Percentiles rank a stretch among this genome's conserved stretches.
Conservation (phyloP, 2,113 vertebrate genomes). For the Sapajus apella region DNA sequence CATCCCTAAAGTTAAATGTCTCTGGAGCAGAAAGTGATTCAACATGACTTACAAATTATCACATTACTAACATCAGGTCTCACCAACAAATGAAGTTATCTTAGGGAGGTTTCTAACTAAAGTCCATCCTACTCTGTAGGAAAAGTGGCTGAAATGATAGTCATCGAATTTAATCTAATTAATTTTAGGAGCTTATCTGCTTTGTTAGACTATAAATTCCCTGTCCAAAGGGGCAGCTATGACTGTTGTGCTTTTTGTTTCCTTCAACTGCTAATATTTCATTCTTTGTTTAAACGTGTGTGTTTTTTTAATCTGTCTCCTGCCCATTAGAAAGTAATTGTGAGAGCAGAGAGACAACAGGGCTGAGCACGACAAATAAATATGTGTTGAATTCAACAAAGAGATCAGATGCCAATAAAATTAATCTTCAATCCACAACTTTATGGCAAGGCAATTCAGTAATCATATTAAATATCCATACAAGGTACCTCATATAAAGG, state of each 20-base stretch:
- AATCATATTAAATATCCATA: conserved; percentile 61
- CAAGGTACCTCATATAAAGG: conserved; percentile 50
- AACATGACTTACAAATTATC: background rate
- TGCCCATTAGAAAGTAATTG: conserved; percentile 17
- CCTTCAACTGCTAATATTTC: conserved; percentile 8
- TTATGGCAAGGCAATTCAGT: conserved; percentile 62
- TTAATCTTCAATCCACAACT: conserved; percentile 62
- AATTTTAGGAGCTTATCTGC: background rate
- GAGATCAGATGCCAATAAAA: conserved; percentile 65
- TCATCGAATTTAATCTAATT: background rate
- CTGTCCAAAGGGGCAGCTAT: background rate
- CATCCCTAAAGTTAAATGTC: background rate
- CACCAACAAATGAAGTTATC: background rate
- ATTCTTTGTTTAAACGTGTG: conserved; percentile 14
- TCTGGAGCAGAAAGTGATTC: background rate
- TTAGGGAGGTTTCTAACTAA: background rate
- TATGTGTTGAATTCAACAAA: conserved; percentile 55
- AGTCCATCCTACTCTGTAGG: background rate
- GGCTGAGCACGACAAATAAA: conserved; percentile 21
- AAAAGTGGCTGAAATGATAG: background rate
- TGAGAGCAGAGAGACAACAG: background rate
- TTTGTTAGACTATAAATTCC: background rate
- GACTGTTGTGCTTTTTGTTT: background rate
- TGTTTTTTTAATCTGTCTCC: background rate
- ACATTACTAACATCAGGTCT: background rate